Base-by-base conservation (phyloP, 1,140 invertebrate species). In the Meloidogyne exigua region DNA sequence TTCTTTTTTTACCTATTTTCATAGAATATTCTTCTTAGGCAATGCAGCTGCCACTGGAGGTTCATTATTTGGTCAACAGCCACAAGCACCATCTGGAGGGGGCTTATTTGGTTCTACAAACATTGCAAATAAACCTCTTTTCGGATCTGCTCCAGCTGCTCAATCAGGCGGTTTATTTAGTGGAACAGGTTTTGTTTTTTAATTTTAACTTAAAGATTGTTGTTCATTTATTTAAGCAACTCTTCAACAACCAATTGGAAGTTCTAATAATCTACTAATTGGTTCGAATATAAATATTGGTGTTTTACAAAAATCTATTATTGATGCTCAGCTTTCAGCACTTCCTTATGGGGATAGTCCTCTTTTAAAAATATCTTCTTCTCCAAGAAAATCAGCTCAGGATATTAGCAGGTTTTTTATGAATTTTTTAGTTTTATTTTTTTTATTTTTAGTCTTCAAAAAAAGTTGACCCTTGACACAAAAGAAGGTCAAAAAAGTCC, bases 331-430 rank as follows among this genome's bases (percentile, higher is more conserved):
- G 68, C 74, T 81, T 13, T 76, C 79, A 32, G 23, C 79, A 18
- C 69, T 77, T n/a, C 79, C 79, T 13, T 81, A 81, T 66, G 79
- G 79, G 7, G 79, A 81, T 69, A 77, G 80, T 64, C 79, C 79
- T 0, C 13, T 81, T 4, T 36, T 81, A 42, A 80, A 73, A 36
- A 57, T 39, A 23, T 28, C 26, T 12, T 11, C 39, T 15, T 80
- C 78, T 18, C 68, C 76, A 39, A 80, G 68, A 64, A 62, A 39
- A 75, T 23, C 25, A 11, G 78, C 36, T 1, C 28, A 79, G n/a
- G 66, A 78, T 49, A 73, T 73, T 73, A 65, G 11, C n/a, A 73
- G 57, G 72, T 73, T 62, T 32, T 21, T 64, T 26, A n/a, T 13
- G 15, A 11, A 25, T 5, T 72, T n/a, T 1, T n/a, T n/a, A 72